Percentiles rank a stretch among this genome's conserved stretches.
Conservation (phyloP, 2,797 vertebrate species). For the Trachurus trachurus region DNA sequence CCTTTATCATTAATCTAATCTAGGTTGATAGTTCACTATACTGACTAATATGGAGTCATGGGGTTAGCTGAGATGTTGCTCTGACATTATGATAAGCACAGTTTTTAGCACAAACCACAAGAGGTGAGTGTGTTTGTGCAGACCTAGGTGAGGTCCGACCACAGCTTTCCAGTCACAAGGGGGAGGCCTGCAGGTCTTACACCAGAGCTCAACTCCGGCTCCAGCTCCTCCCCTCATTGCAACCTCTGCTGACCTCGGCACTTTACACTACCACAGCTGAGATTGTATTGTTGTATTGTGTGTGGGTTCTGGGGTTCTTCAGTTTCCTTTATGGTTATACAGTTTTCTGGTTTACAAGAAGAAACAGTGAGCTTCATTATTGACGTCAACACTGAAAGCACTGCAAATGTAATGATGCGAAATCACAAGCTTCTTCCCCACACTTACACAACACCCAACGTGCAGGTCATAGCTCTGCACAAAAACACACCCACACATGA, state of each 20-base stretch:
- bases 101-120: neutral
- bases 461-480: constrained; percentile 41
- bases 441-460: constrained; percentile 19
- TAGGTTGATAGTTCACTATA: neutral
- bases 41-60: constrained; percentile 33
- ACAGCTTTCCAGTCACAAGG: constrained; percentile 44
- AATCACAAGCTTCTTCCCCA: constrained; percentile 22
- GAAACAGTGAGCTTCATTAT: constrained; percentile 14
- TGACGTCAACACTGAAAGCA: constrained; percentile 39
- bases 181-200: constrained; percentile 30
- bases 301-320: constrained; percentile 21
- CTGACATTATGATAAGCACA: constrained; percentile 19
- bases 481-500: constrained; percentile 29
- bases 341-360: constrained; percentile 24
- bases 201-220: constrained; percentile 21
- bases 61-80: constrained; percentile 26
- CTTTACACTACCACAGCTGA: constrained; percentile 17
- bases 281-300: constrained; percentile 19
- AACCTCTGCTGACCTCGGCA: constrained; percentile 45
- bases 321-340: constrained; percentile 18
- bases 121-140: constrained; percentile 30
- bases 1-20: constrained; percentile 9
- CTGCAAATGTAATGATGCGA: constrained; percentile 7
- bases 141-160: constrained; percentile 15
- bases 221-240: constrained; percentile 39